Conservation (phyloP, 2,113 vertebrate species). For the Euleptes europaea region DNA sequence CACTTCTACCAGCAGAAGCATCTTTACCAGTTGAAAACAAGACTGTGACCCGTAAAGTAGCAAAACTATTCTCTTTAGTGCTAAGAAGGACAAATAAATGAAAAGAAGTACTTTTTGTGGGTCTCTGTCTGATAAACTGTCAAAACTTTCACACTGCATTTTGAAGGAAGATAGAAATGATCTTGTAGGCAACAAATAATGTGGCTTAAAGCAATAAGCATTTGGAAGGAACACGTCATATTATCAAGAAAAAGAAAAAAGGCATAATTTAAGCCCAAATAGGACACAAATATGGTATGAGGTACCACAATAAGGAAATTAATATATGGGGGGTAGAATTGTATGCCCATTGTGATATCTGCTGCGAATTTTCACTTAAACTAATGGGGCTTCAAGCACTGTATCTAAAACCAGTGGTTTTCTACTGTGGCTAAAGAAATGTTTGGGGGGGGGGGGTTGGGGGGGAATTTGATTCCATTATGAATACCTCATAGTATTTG, state of each 20-base stretch:
- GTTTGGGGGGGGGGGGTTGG: too few species aligned
- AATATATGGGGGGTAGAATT: too few species aligned
- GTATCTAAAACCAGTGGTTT: background rate
- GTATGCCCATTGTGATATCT: background rate
- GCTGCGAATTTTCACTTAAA: background rate
- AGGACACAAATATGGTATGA: background rate
- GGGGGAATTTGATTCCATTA: background rate
- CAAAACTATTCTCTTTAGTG: background rate
- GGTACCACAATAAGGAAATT: background rate
- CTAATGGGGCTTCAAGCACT: background rate
- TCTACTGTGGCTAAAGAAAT: background rate
- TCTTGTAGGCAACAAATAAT: background rate
- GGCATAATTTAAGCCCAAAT: background rate
- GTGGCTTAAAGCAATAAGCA: background rate
- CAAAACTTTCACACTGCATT: background rate
- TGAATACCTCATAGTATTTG: slow-evolving; percentile 1
- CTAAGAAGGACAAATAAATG: background rate
- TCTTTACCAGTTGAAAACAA: too few species aligned
- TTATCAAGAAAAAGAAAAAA: background rate
- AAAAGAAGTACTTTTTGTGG: background rate
- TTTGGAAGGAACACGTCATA: background rate
- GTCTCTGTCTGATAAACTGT: background rate
- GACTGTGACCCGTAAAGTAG: background rate
- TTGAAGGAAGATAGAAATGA: background rate
- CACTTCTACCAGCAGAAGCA: too few species aligned